Evolutionary conservation across 2,113 vertebrate genomes (phyloP).

Genomic region (Murina feae): DNA sequence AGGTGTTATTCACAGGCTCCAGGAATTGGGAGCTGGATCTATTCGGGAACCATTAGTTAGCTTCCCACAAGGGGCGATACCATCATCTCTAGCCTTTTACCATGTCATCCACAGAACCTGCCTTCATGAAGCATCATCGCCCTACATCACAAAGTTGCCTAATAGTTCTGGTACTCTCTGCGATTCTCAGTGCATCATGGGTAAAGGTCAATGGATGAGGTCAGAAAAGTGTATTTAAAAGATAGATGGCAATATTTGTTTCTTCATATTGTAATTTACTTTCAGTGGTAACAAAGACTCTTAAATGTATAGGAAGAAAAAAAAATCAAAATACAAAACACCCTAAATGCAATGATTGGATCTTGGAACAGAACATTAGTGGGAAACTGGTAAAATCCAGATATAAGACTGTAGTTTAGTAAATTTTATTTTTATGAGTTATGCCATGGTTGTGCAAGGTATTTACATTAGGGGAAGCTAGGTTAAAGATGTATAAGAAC

Average conservation of each 20-base stretch:
- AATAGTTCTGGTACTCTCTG: fast-evolving
- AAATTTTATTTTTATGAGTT: not conserved
- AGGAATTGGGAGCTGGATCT: not conserved
- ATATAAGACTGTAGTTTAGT: not conserved
- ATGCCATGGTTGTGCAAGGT: not conserved
- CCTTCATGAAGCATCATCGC: not conserved
- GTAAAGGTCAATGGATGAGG: not conserved
- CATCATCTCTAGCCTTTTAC: not conserved
- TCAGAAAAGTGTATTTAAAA: not conserved
- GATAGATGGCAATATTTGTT: not conserved
- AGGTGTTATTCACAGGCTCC: not conserved
- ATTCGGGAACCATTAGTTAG: not conserved
- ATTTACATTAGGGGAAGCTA: not conserved
- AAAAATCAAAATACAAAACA: not conserved
- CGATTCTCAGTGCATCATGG: not conserved
- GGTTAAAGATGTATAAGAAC: too few species aligned
- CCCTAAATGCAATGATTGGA: not conserved
- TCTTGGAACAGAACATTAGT: not conserved
- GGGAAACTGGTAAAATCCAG: not conserved
- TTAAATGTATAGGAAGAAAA: not conserved
- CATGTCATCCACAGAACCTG: not conserved
- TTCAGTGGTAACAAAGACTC: not conserved
- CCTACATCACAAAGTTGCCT: too few species aligned
- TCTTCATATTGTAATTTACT: not conserved
- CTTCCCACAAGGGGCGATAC: too few species aligned